These are phyloP conservation scores for Synergus umbraculus DNA, from an alignment of 2,888 invertebrate genomes.

Conservation along the genomic window DNA sequence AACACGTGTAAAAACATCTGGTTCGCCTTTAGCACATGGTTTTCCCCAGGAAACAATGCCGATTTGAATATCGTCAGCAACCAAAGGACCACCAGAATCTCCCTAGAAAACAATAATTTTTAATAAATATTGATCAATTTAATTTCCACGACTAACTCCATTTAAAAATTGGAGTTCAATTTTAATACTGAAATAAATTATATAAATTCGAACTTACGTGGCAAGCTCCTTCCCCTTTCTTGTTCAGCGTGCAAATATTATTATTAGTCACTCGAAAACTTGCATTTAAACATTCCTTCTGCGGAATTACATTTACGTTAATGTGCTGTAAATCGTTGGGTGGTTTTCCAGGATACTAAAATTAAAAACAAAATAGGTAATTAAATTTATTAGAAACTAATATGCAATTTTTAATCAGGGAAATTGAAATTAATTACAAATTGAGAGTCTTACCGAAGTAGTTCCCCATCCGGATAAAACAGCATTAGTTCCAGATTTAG, in stretches of 20 bases:
- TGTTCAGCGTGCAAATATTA: conserved; percentile 81
- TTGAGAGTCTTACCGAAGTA: conserved; percentile 63
- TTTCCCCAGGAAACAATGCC: conserved; percentile 78
- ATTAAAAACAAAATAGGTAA: conserved; percentile 28
- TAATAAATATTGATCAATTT: no score
- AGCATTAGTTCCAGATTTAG: conserved; percentile 68
- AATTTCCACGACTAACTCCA: no score
- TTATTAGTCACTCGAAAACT: conserved; percentile 78
- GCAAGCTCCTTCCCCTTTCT: conserved; percentile 82
- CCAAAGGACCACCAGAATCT: conserved; percentile 75
- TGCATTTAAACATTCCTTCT: conserved; percentile 75
- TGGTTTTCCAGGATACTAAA: conserved; percentile 79
- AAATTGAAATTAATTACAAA: neutral
- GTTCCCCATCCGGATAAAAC: conserved; percentile 74
- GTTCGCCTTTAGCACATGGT: conserved; percentile 76
- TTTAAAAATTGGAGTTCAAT: conserved; percentile 9
- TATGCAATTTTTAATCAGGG: neutral
- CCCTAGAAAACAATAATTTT: conserved; percentile 61
- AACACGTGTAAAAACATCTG: conserved; percentile 77
- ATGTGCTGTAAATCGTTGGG: conserved; percentile 81
- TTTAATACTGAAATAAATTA: conserved; percentile 5
- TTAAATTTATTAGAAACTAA: neutral
- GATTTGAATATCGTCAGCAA: conserved; percentile 70
- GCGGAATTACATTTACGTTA: conserved; percentile 78
- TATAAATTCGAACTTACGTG: conserved; percentile 78